Evolutionary conservation across 2,797 vertebrate genomes (phyloP), one percentile per base, ranked within the genome.

Genomic region (Periophthalmus magnuspinnatus): DNA sequence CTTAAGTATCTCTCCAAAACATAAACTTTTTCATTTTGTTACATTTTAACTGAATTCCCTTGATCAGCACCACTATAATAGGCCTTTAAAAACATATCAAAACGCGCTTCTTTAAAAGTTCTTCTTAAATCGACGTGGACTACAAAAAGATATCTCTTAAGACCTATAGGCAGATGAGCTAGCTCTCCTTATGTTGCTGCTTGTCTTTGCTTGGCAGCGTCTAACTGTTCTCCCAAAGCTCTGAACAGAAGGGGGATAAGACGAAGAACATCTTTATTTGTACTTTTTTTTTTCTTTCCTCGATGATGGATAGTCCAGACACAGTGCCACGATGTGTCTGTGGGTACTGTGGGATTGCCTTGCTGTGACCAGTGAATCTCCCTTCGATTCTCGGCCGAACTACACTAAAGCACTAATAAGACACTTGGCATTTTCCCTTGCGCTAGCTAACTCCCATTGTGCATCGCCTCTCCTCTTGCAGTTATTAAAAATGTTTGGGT

Each of bases 401-500:
- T 84, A 71, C 57, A 72, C 86, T 83, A 85, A 88, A 84, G 78
- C 89, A 86, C 87, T 93, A 91, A 94, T 92, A 93, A 92, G 90
- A 89, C 86, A 86, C 86, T 87, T 91, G 86, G 89, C 91, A 91
- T 93, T 93, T 92, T 90, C 89, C 84, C 81, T 81, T 69, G 83
- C 85, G 82, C 76, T 80, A 73, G 85, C 86, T 87, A 81, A 84
- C 84, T 85, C 82, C 80, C 76, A 79, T 71, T 84, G 88, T 84
- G 88, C 82, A 82, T 72, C 83, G 77, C 75, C 70, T 79, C 21
- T 63, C 61, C 61, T 74, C 38, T 72, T 68, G 63, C 74, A 72
- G 69, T 80, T 85, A 83, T 77, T 79, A 78, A 36, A 74, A 67
- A 41, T 60, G 63, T 68, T 70, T 16, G 71, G 22, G 8, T 70